A percentile compares a stretch with the other conserved stretches of the same genome.
Evolutionary conservation across 2,888 invertebrate species (phyloP).

Genomic region (Shargacucullia verbasci): DNA sequence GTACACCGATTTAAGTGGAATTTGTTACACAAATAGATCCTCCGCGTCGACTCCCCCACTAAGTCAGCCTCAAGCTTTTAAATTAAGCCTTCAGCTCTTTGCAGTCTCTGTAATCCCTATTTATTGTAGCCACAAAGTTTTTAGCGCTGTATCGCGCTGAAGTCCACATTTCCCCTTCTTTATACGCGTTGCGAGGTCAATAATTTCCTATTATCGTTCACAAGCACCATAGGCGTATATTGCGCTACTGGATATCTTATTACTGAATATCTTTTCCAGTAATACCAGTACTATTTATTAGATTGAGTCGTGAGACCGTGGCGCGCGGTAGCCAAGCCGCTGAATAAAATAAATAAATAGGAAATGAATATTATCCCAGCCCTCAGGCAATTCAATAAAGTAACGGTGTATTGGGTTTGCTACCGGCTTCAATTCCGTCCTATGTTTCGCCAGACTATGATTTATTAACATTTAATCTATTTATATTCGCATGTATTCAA

Average conservation of each 20-base stretch:
- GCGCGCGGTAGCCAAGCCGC: constrained; percentile 74
- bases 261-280: constrained; percentile 79
- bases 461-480: constrained; percentile 28
- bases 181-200: constrained; percentile 67
- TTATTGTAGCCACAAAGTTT: constrained; percentile 43
- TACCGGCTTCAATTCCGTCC: constrained; percentile 42
- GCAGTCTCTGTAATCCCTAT: constrained; percentile 40
- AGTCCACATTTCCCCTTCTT: constrained; percentile 52
- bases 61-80: constrained; percentile 44
- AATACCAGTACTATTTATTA: constrained; percentile 85
- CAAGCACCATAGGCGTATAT: constrained; percentile 70
- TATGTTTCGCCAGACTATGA: constrained; percentile 24
- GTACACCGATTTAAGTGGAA: constrained; percentile 65
- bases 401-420: constrained; percentile 65
- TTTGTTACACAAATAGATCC: constrained; percentile 64
- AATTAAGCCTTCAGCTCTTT: constrained; percentile 36
- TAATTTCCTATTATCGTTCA: constrained; percentile 78
- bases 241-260: constrained; percentile 82
- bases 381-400: constrained; percentile 63
- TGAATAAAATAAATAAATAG: constrained; percentile 83
- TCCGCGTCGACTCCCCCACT: constrained; percentile 42
- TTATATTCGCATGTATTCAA: constrained; percentile 21
- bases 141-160: constrained; percentile 35
- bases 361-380: constrained; percentile 68
- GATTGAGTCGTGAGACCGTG: constrained; percentile 87